Evolutionary conservation across 1,140 invertebrate genomes (phyloP), one percentile per base, ranked within the genome.

Genomic region (Orius laevigatus): DNA sequence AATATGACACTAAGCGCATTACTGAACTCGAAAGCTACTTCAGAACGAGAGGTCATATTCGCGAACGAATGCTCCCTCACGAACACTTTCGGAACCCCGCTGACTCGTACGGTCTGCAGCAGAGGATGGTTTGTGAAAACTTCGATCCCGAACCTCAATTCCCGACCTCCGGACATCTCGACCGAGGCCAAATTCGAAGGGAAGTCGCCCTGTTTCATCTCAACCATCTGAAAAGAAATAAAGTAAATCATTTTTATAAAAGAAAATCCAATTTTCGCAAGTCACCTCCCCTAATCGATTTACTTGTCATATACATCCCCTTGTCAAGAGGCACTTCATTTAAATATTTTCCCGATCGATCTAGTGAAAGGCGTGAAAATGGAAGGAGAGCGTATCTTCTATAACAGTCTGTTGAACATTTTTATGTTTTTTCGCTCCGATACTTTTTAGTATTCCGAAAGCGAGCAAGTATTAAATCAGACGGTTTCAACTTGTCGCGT

Each of bases 151-250:
- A 81, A 71, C 34, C 64, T 63, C 16, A 81, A 54, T 20, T 70
- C 68, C 20, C 69, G 63, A 8, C 71, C 74, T 11, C 72, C 73
- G 3, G 60, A 66, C 1, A 81, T 63, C 14, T 73, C 70, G 16
- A 81, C 62, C 61, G 70, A 72, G 61, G 65, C 66, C 55, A 65
- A 62, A 51, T 69, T 64, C 33, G 64, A 60, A 46, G 66, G 70
- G 58, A 69, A 66, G 50, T 69, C 68, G 15, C 69, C 70, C 54
- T 65, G 60, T 32, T 60, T 58, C n/a, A 76, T 55, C 45, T 69
- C 66, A 16, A 73, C 58, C 25, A 66, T 65, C 74, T 76, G 66
- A 15, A 66, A 64, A 48, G 60, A 49, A 52, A 57, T 56, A 48
- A 47, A 39, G 2, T 3, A 10, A 38, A 8, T 34, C 9, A 41